Evolutionary conservation across 2,888 invertebrate genomes (phyloP).

Genomic region (Drosophila tripunctata): DNA sequence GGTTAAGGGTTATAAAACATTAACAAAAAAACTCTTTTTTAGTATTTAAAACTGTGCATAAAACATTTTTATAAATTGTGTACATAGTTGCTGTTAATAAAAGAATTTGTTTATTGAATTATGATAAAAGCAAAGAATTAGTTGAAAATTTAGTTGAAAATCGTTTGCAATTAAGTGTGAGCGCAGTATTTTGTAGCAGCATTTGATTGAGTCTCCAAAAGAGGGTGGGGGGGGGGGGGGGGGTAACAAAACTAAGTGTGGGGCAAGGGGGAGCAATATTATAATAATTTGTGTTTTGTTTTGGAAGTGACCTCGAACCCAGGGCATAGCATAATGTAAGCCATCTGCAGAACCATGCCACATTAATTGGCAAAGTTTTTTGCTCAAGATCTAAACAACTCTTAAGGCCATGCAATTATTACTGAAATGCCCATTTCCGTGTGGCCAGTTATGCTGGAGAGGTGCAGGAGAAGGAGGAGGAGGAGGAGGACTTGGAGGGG

Average conservation of each 20-base stretch:
- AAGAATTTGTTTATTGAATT: no score
- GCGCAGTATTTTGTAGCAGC: not conserved
- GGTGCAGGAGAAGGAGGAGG: not conserved
- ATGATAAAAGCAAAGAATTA: not conserved
- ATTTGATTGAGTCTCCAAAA: not conserved
- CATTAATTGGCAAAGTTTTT: constrained; percentile 67
- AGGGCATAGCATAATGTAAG: not conserved
- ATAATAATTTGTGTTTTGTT: constrained; percentile 1
- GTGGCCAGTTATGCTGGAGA: not conserved
- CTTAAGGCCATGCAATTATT: constrained; percentile 51
- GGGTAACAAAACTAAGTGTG: no score
- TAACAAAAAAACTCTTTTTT: no score
- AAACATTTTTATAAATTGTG: no score
- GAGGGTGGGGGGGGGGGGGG: no score
- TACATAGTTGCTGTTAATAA: no score
- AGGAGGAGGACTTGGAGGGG: no score
- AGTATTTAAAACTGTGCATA: no score
- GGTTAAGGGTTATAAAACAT: no score
- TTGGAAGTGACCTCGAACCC: not conserved
- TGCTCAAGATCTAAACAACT: constrained; percentile 28
- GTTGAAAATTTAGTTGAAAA: not conserved
- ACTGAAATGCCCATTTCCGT: constrained; percentile 34
- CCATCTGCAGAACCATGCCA: constrained; percentile 4
- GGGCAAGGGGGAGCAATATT: not conserved
- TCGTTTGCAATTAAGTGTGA: constrained; percentile 2